Evolutionary conservation across 1,140 invertebrate species (phyloP).

Genomic region (Eciton burchellii): DNA sequence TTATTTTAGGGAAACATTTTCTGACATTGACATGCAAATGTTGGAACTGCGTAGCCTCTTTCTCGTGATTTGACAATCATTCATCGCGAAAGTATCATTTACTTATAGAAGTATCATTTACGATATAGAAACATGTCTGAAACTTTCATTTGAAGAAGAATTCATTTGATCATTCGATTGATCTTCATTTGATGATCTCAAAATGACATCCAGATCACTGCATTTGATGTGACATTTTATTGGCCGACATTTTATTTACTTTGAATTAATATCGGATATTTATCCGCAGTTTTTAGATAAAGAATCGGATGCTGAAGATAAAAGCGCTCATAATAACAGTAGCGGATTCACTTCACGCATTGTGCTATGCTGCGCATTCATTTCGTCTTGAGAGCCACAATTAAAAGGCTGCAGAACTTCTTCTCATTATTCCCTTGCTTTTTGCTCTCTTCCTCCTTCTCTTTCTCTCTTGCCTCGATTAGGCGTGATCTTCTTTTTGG

Average conservation of each 20-base stretch:
- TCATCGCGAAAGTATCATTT: background rate
- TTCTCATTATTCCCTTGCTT: slow-evolving; percentile 1
- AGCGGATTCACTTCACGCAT: slow-evolving; percentile 20
- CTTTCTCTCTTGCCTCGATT: background rate
- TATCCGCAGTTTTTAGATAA: slow-evolving; percentile 8
- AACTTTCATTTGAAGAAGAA: background rate
- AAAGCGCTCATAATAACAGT: background rate
- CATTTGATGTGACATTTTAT: background rate
- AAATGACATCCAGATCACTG: background rate
- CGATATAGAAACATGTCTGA: background rate
- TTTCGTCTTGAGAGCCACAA: slow-evolving; percentile 63
- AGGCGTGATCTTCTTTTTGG: slow-evolving; percentile 71
- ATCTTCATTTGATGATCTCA: too few species aligned
- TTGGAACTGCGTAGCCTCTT: background rate
- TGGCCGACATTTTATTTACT: too few species aligned
- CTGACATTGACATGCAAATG: background rate
- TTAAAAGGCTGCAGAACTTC: slow-evolving; percentile 68
- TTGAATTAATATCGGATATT: slow-evolving; percentile 19
- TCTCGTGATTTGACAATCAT: background rate
- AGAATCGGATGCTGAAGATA: background rate
- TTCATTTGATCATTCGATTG: slow-evolving; percentile 17
- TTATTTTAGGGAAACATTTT: background rate
- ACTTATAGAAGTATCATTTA: background rate
- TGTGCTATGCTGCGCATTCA: slow-evolving; percentile 32
- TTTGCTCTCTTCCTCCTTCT: slow-evolving; percentile 16